phyloP scores from a whole-genome alignment of 2,888 invertebrate species.

The Nomada ferruginata region DNA sequence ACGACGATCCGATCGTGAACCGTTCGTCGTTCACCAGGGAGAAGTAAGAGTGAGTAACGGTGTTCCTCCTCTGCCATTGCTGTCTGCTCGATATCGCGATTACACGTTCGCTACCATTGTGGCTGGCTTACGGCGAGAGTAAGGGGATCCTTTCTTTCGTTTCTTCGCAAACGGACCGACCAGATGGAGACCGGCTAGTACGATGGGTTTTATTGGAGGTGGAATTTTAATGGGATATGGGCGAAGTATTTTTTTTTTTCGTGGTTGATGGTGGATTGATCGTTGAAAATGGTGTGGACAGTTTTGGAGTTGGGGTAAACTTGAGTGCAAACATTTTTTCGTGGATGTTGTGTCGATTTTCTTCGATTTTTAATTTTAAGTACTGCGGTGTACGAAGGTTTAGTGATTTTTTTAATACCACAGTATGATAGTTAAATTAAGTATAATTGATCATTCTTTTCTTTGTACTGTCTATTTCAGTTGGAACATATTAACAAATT shows the following conservation, averaged over 20 bases:
- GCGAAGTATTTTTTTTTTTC: not conserved
- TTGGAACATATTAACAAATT: too few species aligned
- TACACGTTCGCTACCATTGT: slow-evolving; percentile 45
- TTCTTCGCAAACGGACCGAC: not conserved
- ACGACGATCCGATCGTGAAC: slow-evolving; percentile 64
- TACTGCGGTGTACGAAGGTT: too few species aligned
- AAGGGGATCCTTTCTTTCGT: slow-evolving; percentile 37
- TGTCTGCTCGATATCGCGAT: slow-evolving; percentile 23
- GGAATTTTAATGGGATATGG: not conserved
- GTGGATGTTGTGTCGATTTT: too few species aligned
- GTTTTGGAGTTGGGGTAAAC: not conserved
- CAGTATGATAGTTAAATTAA: too few species aligned
- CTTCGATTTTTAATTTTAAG: too few species aligned
- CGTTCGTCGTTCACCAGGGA: slow-evolving; percentile 51
- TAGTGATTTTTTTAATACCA: too few species aligned
- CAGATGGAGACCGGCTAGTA: too few species aligned
- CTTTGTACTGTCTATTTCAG: too few species aligned
- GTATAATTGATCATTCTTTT: too few species aligned
- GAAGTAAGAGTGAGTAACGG: slow-evolving; percentile 69
- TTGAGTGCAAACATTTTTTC: too few species aligned
- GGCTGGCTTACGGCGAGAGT: slow-evolving; percentile 31
- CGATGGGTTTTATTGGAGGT: not conserved
- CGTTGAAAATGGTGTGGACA: not conserved
- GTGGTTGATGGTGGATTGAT: not conserved
- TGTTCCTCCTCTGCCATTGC: slow-evolving; percentile 38